Conservation (phyloP, 2,888 invertebrate genomes). For the Hetaerina titia region DNA sequence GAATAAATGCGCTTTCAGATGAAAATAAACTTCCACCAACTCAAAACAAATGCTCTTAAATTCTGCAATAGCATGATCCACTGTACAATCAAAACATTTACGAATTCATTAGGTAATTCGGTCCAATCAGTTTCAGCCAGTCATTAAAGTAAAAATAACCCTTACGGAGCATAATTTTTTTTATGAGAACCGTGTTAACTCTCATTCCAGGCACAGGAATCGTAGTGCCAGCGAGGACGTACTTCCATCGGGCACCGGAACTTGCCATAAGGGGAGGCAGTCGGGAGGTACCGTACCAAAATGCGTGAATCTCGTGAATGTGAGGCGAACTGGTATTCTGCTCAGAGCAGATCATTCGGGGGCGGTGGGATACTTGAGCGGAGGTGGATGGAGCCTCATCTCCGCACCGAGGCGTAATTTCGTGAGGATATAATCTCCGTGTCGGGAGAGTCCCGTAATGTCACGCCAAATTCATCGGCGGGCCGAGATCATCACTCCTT, state of each 20-base stretch:
- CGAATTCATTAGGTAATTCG: too few species aligned
- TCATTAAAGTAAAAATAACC: too few species aligned
- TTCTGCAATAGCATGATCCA: too few species aligned
- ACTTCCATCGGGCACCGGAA: neutral
- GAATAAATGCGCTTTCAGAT: too few species aligned
- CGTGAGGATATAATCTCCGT: neutral
- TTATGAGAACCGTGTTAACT: too few species aligned
- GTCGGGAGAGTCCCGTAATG: neutral
- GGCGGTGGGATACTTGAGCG: neutral
- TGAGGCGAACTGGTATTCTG: neutral
- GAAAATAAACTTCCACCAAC: too few species aligned
- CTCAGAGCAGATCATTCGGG: neutral
- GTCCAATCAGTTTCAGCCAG: too few species aligned
- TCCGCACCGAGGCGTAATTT: neutral
- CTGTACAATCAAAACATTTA: too few species aligned
- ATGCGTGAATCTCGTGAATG: neutral
- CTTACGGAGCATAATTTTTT: too few species aligned
- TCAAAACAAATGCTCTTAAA: too few species aligned
- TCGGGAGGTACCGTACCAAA: neutral
- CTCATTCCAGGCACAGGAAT: neutral
- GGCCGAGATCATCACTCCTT: neutral
- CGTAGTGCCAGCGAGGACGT: neutral
- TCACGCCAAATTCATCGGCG: neutral
- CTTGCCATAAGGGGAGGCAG: neutral
- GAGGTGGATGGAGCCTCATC: neutral